Base-by-base conservation (phyloP, 1,140 invertebrate species). In the Oncopeltus fasciatus region DNA sequence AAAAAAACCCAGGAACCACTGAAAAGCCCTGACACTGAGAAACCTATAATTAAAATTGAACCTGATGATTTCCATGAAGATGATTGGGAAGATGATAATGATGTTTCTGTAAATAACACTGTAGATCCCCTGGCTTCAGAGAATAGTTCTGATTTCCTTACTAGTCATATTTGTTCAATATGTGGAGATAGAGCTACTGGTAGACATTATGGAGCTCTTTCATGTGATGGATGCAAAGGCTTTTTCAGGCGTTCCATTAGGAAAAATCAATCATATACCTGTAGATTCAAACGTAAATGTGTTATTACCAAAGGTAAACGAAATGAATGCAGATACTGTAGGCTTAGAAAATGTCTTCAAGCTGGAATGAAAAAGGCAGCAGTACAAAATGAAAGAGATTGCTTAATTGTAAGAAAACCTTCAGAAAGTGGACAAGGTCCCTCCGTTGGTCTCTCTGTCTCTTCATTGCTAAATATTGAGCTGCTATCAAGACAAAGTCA, bases 291-390 rank as follows among this genome's bases (percentile, higher is more conserved):
- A 18, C 18, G 60, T 27, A 61, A 24, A 16, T 98, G 95, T 72
- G 83, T 94, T 0, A 92, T 99, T 31, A 93, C 98, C 74, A 98
- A 97, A 76, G 93, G 97, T 74, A 97, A 98, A 75, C 80, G 95
- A 66, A 98, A 98, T 73, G 93, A 97, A 71, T 98, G 94, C 74
- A 83, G 95, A 64, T 97, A 95, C 70, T 98, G 95, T 77, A 80
- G 95, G 63, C 78, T 98, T 59, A 82, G 90, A 65, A 97, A 97
- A 76, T 98, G 95, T 71, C 94, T 98, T 72, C 88, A 93, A 73
- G 92, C 92, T 59, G 94, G 94, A 61, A 97, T 97, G 94, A 96
- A 94, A 75, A 97, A 96, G 80, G 93, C 73, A 93, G 95, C 95
- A 44, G 96, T 99, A 2, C 96, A 99, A 77, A 98, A 98, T 74